Percentiles rank a stretch among this genome's conserved stretches.
Conservation (phyloP, 2,113 vertebrate genomes). For the Gasterosteus aculeatus region DNA sequence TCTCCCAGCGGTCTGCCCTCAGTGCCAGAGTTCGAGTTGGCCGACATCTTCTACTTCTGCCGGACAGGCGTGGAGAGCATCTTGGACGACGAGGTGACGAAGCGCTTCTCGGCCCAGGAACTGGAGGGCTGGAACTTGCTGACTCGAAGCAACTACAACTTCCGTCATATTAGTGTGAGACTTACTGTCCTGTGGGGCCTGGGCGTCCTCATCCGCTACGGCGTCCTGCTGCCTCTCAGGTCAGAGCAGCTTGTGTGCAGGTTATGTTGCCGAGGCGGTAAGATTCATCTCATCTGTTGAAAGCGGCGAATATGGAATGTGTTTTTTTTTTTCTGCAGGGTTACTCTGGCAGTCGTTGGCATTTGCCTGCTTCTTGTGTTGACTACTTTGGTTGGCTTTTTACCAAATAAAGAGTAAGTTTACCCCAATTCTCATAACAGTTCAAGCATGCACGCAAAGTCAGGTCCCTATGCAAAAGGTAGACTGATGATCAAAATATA, state of each 20-base stretch:
- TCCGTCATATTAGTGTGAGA: constrained; percentile 89
- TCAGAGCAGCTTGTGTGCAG: constrained; percentile 56
- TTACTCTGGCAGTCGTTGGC: constrained; percentile 89
- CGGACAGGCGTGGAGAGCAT: constrained; percentile 92
- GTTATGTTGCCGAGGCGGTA: not conserved
- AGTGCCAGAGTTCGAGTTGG: constrained; percentile 86
- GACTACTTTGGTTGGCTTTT: constrained; percentile 87
- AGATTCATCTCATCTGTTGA: not conserved
- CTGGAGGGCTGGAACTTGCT: constrained; percentile 93
- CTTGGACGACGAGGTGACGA: constrained; percentile 95
- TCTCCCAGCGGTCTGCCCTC: constrained; percentile 70
- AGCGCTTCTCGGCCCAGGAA: constrained; percentile 91
- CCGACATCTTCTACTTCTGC: constrained; percentile 92
- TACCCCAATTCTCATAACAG: not conserved
- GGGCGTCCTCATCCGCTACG: constrained; percentile 89
- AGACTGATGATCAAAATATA: not conserved
- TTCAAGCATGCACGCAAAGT: not conserved
- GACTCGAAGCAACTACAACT: constrained; percentile 92
- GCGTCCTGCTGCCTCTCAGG: constrained; percentile 91
- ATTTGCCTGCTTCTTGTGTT: constrained; percentile 88
- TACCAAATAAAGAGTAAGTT: constrained; percentile 81
- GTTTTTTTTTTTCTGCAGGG: constrained; percentile 75
- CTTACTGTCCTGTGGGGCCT: constrained; percentile 89
- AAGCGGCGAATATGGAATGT: not conserved
- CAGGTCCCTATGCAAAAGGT: not conserved